Percentiles rank a stretch among this genome's conserved stretches.
These are phyloP conservation scores for Romanomermis culicivorax DNA, from an alignment of 2,888 invertebrate genomes.

Conservation along the genomic window DNA sequence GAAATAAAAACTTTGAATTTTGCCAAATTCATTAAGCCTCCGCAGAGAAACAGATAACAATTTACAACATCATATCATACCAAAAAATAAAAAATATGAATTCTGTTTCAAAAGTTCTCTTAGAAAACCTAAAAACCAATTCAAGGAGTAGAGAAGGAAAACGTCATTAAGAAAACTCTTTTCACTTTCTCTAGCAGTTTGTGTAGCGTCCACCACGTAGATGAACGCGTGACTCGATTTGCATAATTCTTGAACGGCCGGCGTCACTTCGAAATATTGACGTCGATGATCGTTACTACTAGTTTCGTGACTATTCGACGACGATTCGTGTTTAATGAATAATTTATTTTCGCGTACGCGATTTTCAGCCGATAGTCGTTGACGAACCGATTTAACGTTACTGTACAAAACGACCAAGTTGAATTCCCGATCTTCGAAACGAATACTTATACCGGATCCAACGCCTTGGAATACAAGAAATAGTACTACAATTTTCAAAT, in stretches of 20 bases:
- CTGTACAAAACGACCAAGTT: conserved; percentile 10
- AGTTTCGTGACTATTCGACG: background rate
- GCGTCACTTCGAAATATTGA: conserved; percentile 5
- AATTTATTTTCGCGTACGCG: conserved; percentile 8
- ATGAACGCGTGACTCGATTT: conserved; percentile 5
- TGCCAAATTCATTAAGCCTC: too few species aligned
- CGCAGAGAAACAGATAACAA: too few species aligned
- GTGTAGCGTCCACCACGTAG: conserved; percentile 9
- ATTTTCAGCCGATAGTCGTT: conserved; percentile 2
- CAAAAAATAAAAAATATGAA: too few species aligned
- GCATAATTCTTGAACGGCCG: conserved; percentile 7
- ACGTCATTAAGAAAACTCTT: too few species aligned
- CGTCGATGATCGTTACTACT: background rate
- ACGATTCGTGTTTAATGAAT: too few species aligned
- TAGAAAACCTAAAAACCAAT: too few species aligned
- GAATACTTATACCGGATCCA: conserved; percentile 11
- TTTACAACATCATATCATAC: too few species aligned
- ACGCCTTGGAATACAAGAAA: conserved; percentile 7
- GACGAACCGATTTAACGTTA: conserved; percentile 5
- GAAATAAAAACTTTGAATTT: too few species aligned
- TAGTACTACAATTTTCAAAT: background rate
- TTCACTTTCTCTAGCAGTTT: conserved; percentile 1
- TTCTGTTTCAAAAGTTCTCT: too few species aligned
- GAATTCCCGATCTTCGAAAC: conserved; percentile 5
- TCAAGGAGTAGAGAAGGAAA: too few species aligned